A percentile compares a stretch with the other conserved stretches of the same genome.
Conservation (phyloP, 2,888 invertebrate genomes). For the Dolomedes plantarius region DNA sequence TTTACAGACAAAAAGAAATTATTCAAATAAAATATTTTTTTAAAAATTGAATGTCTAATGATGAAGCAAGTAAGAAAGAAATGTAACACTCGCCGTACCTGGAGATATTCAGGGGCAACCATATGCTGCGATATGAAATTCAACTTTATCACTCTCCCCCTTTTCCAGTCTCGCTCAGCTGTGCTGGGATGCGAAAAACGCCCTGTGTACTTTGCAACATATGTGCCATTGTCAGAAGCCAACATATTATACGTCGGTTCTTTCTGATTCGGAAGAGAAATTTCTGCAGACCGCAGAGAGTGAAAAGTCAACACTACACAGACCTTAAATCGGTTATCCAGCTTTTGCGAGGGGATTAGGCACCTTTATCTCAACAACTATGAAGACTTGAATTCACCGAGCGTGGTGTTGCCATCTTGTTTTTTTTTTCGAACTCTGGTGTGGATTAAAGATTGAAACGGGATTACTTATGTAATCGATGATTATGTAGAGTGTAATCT, state of each 20-base stretch:
- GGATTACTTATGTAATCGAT: slow-evolving; percentile 48
- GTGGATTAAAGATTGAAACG: slow-evolving; percentile 11
- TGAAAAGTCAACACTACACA: background rate
- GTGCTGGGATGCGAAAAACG: background rate
- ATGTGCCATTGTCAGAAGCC: background rate
- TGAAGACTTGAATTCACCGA: background rate
- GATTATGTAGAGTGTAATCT: background rate
- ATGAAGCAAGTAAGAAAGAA: too few species aligned
- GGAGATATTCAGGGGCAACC: too few species aligned
- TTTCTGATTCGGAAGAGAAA: background rate
- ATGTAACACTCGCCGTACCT: too few species aligned
- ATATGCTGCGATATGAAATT: too few species aligned
- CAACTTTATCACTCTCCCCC: too few species aligned
- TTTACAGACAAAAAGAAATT: too few species aligned
- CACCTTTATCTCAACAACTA: background rate
- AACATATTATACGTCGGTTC: background rate
- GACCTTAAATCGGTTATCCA: background rate
- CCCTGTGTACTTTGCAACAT: background rate
- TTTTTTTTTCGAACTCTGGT: background rate
- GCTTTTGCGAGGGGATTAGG: background rate
- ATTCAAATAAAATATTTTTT: too few species aligned
- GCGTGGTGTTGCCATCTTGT: too few species aligned
- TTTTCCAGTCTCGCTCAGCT: too few species aligned
- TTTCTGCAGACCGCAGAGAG: background rate
- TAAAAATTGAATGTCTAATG: too few species aligned